phyloP scores from a whole-genome alignment of 2,113 vertebrate genomes.

The Vireo altiloquus region DNA sequence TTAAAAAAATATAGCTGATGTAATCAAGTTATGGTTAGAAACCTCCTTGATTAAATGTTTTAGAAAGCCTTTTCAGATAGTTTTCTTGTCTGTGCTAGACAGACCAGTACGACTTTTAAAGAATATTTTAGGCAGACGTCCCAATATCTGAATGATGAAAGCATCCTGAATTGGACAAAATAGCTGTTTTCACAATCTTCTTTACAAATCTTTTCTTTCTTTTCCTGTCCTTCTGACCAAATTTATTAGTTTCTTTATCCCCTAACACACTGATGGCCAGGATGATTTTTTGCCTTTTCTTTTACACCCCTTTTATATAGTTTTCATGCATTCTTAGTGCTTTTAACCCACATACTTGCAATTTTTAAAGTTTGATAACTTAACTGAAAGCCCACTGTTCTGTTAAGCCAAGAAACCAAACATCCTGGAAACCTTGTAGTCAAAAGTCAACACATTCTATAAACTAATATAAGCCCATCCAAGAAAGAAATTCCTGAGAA shows the following conservation, averaged over 20 bases:
- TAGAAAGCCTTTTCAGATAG: background rate
- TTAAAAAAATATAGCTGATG: slow-evolving; percentile 66
- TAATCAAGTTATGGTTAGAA: slow-evolving; percentile 43
- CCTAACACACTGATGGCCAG: background rate
- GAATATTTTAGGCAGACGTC: background rate
- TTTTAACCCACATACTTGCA: no score
- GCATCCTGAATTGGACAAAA: background rate
- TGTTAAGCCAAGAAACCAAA: no score
- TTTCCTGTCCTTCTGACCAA: background rate
- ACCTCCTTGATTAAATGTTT: slow-evolving; percentile 47
- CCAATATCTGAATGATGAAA: background rate
- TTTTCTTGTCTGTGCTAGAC: background rate
- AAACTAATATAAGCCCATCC: no score
- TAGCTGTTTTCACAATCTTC: background rate
- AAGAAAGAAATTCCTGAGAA: no score
- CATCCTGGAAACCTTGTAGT: no score
- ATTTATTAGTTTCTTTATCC: background rate
- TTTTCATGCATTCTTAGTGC: no score
- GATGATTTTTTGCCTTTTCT: no score
- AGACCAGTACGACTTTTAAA: background rate
- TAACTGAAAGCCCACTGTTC: no score
- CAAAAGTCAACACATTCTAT: no score
- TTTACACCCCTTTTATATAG: no score
- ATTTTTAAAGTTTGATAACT: no score
- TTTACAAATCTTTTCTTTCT: background rate